Evolutionary conservation across 2,113 vertebrate species (phyloP).

Genomic region (Chaetura pelagica): DNA sequence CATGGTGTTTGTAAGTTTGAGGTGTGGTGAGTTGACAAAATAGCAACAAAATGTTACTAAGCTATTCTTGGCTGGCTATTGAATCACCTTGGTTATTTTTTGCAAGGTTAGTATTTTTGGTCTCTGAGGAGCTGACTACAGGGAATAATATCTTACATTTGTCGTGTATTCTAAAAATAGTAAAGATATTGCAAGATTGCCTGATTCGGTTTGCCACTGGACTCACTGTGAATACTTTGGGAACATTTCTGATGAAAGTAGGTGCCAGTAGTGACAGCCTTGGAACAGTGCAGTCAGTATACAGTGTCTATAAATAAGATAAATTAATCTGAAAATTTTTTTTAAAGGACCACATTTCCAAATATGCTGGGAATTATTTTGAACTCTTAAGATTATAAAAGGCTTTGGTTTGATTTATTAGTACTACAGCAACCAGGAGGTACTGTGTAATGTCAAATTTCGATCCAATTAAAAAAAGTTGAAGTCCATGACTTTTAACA

Average conservation of each 20-base stretch:
- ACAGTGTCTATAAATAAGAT: background rate
- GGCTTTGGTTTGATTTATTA: background rate
- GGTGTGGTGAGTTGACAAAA: background rate
- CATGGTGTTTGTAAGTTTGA: background rate
- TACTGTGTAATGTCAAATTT: background rate
- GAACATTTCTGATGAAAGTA: background rate
- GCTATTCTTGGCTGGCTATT: background rate
- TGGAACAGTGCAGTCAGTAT: background rate
- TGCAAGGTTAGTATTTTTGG: background rate
- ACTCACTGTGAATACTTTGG: background rate
- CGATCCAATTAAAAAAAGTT: background rate
- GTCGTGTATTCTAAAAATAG: background rate
- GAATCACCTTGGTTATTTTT: background rate
- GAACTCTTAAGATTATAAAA: background rate
- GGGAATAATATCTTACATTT: background rate
- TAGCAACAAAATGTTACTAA: background rate
- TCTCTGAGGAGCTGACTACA: background rate
- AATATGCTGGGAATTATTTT: background rate
- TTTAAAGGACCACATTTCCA: background rate
- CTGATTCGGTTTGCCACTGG: background rate
- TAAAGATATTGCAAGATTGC: background rate
- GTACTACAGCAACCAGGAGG: background rate
- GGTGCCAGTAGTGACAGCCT: background rate
- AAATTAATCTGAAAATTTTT: background rate
- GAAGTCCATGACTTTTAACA: background rate